phyloP scores from a whole-genome alignment of 2,113 vertebrate genomes.

The Lepisosteus osseus region DNA sequence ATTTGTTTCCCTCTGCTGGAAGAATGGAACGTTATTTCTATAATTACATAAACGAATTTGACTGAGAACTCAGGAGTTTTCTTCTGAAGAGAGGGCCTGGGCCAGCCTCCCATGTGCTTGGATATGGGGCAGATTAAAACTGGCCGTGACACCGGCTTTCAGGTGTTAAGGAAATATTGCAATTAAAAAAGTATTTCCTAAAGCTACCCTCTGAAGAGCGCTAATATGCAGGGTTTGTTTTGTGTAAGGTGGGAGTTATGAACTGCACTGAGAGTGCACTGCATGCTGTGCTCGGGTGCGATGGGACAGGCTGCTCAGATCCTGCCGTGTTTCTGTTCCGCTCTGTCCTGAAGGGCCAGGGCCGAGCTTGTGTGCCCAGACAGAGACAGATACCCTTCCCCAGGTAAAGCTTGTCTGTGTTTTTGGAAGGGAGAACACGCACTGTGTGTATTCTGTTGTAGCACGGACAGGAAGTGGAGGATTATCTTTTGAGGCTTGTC shows the following conservation, averaged over 20 bases:
- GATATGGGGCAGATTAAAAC: slow-evolving; percentile 56
- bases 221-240: slow-evolving; percentile 58
- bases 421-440: too few relatives aligned
- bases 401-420: too few relatives aligned
- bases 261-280: slow-evolving; percentile 53
- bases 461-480: too few relatives aligned
- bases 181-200: slow-evolving; percentile 52
- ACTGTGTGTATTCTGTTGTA: too few relatives aligned
- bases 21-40: slow-evolving; percentile 54
- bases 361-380: too few relatives aligned
- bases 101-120: slow-evolving; percentile 33
- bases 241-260: slow-evolving; percentile 59
- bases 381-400: too few relatives aligned
- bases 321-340: slow-evolving; percentile 54
- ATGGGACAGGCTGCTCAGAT: slow-evolving; percentile 60
- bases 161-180: slow-evolving; percentile 52
- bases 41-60: slow-evolving; percentile 59
- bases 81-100: slow-evolving; percentile 50
- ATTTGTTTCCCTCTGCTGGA: slow-evolving; percentile 40
- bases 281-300: slow-evolving; percentile 51
- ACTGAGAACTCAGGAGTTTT: slow-evolving; percentile 35
- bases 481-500: too few relatives aligned
- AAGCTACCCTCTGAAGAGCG: slow-evolving; percentile 33
- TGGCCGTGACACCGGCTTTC: slow-evolving; percentile 37
- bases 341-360: slow-evolving; percentile 29